A percentile compares a stretch with the other conserved stretches of the same genome.
Conservation (phyloP, 2,797 vertebrate species). For the Alectoris magna region DNA sequence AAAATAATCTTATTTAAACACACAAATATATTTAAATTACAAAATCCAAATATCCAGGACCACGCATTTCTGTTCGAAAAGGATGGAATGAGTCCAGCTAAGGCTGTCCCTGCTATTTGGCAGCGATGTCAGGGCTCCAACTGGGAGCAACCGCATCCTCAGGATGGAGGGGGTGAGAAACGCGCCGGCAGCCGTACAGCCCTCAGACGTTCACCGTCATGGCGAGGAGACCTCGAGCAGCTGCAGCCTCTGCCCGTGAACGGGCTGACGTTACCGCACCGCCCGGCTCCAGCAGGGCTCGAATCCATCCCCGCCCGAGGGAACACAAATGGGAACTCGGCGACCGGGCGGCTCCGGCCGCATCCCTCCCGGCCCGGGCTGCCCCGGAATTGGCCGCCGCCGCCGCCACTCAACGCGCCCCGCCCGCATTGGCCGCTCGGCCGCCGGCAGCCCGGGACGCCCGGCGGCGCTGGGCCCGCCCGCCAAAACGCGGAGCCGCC, state of each 20-base stretch:
- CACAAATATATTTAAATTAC: not conserved
- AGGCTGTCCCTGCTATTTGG: fast-evolving
- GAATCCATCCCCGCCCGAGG: not conserved
- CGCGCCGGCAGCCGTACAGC: not conserved
- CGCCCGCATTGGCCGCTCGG: not conserved
- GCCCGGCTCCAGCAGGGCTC: not conserved
- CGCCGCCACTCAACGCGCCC: not conserved
- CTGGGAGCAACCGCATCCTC: not conserved
- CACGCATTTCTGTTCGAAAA: fast-evolving
- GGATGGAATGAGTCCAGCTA: not conserved
- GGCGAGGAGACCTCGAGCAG: not conserved
- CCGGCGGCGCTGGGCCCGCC: not conserved
- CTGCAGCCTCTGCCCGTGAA: not conserved
- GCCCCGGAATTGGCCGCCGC: not conserved
- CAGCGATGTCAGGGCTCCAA: fast-evolving
- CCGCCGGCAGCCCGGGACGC: slow-evolving; percentile 75
- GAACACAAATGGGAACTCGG: not conserved
- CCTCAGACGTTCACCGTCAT: not conserved
- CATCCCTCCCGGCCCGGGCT: not conserved
- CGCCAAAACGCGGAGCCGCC: not conserved
- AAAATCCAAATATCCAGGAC: fast-evolving
- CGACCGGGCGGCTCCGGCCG: not conserved
- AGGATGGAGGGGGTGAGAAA: not conserved
- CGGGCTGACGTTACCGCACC: not conserved
- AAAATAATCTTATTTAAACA: not conserved